These are phyloP conservation scores for Melanotaenia boesemani DNA, from an alignment of 2,797 vertebrate species.

Conservation along the genomic window DNA sequence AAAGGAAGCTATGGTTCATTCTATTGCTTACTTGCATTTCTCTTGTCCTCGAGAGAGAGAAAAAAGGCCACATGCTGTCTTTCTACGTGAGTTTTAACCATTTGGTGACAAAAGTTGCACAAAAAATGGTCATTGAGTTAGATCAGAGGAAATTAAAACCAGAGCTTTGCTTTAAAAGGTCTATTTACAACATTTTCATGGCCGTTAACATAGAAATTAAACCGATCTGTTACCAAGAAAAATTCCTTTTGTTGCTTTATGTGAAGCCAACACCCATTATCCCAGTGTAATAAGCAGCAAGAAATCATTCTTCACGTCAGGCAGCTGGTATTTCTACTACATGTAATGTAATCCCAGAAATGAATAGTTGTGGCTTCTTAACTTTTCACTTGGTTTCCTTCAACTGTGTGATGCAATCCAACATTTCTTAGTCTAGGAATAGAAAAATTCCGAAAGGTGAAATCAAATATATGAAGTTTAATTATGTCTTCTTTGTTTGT, in stretches of 20 bases:
- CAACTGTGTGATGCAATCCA: neutral
- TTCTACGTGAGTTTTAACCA: slow-evolving; percentile 9
- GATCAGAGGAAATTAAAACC: slow-evolving; percentile 3
- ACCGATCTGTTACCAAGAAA: neutral
- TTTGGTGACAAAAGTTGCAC: slow-evolving; percentile 21
- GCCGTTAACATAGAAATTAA: neutral
- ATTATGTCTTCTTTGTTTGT: neutral
- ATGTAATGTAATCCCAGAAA: neutral
- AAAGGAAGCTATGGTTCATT: slow-evolving; percentile 8
- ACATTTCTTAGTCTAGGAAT: neutral
- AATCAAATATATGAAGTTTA: neutral
- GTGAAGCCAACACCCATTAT: neutral
- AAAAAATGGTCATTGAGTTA: slow-evolving; percentile 11
- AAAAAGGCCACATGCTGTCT: slow-evolving; percentile 8
- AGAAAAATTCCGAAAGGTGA: neutral
- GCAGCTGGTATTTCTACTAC: neutral
- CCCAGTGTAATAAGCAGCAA: neutral
- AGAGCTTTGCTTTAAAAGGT: neutral
- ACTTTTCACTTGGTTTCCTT: neutral
- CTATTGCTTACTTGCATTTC: slow-evolving; percentile 22
- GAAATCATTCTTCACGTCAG: neutral
- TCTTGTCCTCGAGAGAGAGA: slow-evolving; percentile 23
- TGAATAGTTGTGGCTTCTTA: neutral
- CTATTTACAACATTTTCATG: slow-evolving; percentile 3
- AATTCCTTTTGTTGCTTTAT: neutral